Percentiles rank a stretch among this genome's conserved stretches.
These are phyloP conservation scores for Schrankia costaestrigalis DNA, from an alignment of 2,888 invertebrate species.

Conservation along the genomic window DNA sequence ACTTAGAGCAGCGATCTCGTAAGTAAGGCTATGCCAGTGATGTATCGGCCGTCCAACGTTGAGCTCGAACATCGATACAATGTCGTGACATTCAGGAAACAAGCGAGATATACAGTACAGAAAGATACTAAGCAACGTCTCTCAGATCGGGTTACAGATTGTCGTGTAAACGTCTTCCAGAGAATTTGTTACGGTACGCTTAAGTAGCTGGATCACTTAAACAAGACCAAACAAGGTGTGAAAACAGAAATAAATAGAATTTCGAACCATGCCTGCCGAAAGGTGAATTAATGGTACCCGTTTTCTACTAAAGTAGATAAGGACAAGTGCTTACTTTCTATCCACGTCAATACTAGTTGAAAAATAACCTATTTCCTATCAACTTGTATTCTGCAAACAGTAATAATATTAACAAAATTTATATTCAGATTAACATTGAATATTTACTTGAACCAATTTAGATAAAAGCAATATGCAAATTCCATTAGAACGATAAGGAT, in stretches of 20 bases:
- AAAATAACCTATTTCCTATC: slow-evolving; percentile 22
- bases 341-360: slow-evolving; percentile 5
- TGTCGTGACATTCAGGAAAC: slow-evolving; percentile 28
- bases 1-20: slow-evolving; percentile 9
- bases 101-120: slow-evolving; percentile 26
- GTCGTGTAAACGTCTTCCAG: slow-evolving; percentile 49
- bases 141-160: slow-evolving; percentile 50
- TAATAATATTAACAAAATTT: no score
- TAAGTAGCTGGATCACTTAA: slow-evolving; percentile 39
- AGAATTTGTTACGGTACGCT: slow-evolving; percentile 50
- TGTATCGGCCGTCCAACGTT: slow-evolving; percentile 22
- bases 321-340: slow-evolving; percentile 21
- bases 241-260: slow-evolving; percentile 39
- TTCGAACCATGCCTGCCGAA: slow-evolving; percentile 23
- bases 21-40: slow-evolving; percentile 21
- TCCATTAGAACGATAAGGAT: slow-evolving; percentile 9
- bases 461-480: slow-evolving; percentile 2
- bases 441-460: slow-evolving; percentile 2
- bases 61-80: slow-evolving; percentile 22
- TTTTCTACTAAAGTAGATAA: slow-evolving; percentile 22
- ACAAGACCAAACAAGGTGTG: slow-evolving; percentile 46
- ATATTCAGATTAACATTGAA: slow-evolving; percentile 1
- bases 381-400: no score
- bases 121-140: slow-evolving; percentile 23
- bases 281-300: slow-evolving; percentile 29